A percentile compares a stretch with the other conserved stretches of the same genome.
These are phyloP conservation scores for Caenorhabditis sp. DNA, from an alignment of 2,888 invertebrate species.

Conservation along the genomic window DNA sequence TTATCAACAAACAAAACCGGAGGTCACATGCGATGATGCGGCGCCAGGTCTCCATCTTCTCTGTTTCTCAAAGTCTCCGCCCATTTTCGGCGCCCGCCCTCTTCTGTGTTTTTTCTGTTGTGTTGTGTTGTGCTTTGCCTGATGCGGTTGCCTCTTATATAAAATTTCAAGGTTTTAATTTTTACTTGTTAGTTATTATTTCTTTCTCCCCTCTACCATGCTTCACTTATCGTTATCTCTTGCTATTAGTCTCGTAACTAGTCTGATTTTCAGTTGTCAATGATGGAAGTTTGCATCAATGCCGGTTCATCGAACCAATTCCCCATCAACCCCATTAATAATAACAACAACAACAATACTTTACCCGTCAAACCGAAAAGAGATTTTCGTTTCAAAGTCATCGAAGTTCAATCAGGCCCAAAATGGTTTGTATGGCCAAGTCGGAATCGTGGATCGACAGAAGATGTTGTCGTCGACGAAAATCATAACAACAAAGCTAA, in stretches of 20 bases:
- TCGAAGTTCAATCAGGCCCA: slow-evolving; percentile 57
- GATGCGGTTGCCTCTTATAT: not conserved
- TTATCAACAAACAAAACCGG: slow-evolving; percentile 20
- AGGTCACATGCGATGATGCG: slow-evolving; percentile 34
- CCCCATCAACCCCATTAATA: slow-evolving; percentile 10
- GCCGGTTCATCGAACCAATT: slow-evolving; percentile 12
- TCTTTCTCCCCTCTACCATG: not conserved
- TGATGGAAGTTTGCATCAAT: slow-evolving; percentile 39
- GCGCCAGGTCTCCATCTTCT: not conserved
- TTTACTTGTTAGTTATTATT: not conserved
- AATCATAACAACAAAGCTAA: slow-evolving; percentile 47
- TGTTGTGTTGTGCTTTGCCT: slow-evolving; percentile 1
- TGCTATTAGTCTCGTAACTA: not conserved
- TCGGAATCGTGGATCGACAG: slow-evolving; percentile 47
- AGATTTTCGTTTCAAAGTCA: slow-evolving; percentile 62
- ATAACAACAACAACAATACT: not conserved
- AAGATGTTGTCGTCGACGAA: slow-evolving; percentile 49
- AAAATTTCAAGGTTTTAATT: slow-evolving; percentile 7
- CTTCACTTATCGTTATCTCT: not conserved
- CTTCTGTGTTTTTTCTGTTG: slow-evolving; percentile 3
- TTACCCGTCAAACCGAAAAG: slow-evolving; percentile 36
- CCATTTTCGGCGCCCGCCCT: slow-evolving; percentile 6
- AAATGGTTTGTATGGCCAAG: slow-evolving; percentile 63
- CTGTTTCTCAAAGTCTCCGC: not conserved
- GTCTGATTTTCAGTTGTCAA: not conserved